Conservation (phyloP, 1,140 invertebrate genomes). For the Diorhabda elongata region DNA sequence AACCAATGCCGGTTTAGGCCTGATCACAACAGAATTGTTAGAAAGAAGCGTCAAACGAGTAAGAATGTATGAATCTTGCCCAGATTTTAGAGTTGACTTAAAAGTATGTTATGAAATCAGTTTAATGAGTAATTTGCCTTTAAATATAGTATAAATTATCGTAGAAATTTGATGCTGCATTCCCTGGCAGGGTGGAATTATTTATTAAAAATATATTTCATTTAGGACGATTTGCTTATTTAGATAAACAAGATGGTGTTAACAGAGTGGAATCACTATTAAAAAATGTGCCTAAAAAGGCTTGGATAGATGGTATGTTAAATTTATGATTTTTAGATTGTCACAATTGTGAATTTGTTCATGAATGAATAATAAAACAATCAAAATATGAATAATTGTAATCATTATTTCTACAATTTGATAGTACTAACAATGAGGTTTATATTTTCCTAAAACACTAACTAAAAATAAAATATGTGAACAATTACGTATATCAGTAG, state of each 20-base stretch:
- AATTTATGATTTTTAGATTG: no score
- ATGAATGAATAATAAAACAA: no score
- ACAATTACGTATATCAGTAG: no score
- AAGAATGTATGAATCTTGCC: constrained; percentile 38
- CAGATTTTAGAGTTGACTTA: constrained; percentile 34
- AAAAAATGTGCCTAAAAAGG: constrained; percentile 36
- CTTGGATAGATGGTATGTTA: constrained; percentile 40
- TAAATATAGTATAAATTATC: constrained; percentile 6
- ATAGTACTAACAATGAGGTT: not conserved
- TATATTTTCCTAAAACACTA: no score
- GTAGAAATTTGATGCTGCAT: constrained; percentile 18
- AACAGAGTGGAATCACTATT: constrained; percentile 35
- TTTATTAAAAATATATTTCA: constrained; percentile 38
- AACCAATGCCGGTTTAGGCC: constrained; percentile 38
- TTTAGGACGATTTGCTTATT: constrained; percentile 27
- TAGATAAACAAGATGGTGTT: constrained; percentile 37
- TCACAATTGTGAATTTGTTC: no score
- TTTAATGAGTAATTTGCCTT: no score
- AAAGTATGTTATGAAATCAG: constrained; percentile 26
- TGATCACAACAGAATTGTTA: constrained; percentile 36
- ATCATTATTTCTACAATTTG: no score
- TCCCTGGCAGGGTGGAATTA: constrained; percentile 31
- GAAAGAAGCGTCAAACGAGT: constrained; percentile 28
- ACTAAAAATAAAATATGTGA: no score
- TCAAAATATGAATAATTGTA: no score